phyloP scores from a whole-genome alignment of 92 coral and sea anemone species.

The Porites rus region DNA sequence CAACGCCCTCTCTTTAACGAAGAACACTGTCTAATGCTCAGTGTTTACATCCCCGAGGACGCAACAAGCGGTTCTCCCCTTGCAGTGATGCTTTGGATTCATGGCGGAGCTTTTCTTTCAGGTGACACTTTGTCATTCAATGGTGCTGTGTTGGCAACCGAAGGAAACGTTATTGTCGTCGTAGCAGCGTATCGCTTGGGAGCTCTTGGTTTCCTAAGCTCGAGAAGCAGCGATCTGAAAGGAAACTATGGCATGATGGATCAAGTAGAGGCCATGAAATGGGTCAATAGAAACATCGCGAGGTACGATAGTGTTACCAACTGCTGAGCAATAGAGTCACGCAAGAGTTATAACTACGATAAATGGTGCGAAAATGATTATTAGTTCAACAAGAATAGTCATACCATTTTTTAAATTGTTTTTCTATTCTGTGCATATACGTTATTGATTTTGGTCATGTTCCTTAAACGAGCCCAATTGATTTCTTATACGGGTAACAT shows the following conservation, averaged over 20 bases:
- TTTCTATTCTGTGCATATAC: too few relatives aligned
- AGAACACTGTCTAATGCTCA: conserved; percentile 39
- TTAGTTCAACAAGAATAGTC: too few relatives aligned
- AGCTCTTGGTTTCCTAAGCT: conserved; percentile 19
- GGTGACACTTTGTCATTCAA: conserved; percentile 8
- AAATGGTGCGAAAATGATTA: too few relatives aligned
- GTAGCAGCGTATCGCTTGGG: conserved; percentile 31
- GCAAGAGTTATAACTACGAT: too few relatives aligned
- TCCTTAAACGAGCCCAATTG: too few relatives aligned
- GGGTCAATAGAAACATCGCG: conserved; percentile 37
- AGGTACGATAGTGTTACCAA: background rate
- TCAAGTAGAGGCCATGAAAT: conserved; percentile 42
- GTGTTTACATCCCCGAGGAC: conserved; percentile 30
- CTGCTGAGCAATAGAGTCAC: too few relatives aligned
- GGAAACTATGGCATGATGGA: conserved; percentile 49
- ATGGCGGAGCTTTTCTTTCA: conserved; percentile 11
- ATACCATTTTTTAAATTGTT: too few relatives aligned
- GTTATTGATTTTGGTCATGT: too few relatives aligned
- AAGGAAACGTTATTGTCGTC: conserved; percentile 36
- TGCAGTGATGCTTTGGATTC: conserved; percentile 53
- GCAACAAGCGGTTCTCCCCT: background rate
- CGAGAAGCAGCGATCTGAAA: conserved; percentile 14
- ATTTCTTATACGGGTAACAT: too few relatives aligned
- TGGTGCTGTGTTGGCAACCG: conserved; percentile 34
- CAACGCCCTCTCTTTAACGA: background rate